Conservation (phyloP, 35 echinoderm and acorn worm genomes). For the Chiridota heheva region DNA sequence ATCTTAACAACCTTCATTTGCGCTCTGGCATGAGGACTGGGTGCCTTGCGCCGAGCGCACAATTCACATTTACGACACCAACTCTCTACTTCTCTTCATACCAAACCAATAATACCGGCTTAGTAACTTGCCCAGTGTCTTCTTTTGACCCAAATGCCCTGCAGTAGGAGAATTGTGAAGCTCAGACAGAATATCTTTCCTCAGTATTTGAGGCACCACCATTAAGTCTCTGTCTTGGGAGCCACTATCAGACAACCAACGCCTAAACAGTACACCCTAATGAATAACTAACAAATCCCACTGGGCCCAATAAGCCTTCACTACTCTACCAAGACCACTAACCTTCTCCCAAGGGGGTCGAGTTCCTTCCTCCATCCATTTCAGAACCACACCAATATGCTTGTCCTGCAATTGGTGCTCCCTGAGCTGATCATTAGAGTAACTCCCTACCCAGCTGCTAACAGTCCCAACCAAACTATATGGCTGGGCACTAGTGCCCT, state of each 20-base stretch:
- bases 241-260: constrained; percentile 22
- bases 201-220: constrained; percentile 11
- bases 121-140: constrained; percentile 9
- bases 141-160: constrained; percentile 29
- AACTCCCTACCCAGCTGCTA: background rate
- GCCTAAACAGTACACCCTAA: background rate
- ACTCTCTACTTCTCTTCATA: constrained; percentile 7
- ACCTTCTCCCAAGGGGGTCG: background rate
- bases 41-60: constrained; percentile 25
- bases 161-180: constrained; percentile 1
- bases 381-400: background rate
- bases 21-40: constrained; percentile 14
- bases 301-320: no score
- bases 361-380: background rate
- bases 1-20: constrained; percentile 15
- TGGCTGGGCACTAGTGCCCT: background rate
- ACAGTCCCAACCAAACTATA: background rate
- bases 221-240: background rate
- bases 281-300: no score
- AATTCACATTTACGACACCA: constrained; percentile 35
- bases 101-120: constrained; percentile 19
- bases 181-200: constrained; percentile 2
- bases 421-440: background rate
- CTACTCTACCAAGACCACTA: background rate
- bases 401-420: background rate